These are phyloP conservation scores for Mus spretus DNA, from an alignment of 2,797 vertebrate genomes.

Conservation along the genomic window DNA sequence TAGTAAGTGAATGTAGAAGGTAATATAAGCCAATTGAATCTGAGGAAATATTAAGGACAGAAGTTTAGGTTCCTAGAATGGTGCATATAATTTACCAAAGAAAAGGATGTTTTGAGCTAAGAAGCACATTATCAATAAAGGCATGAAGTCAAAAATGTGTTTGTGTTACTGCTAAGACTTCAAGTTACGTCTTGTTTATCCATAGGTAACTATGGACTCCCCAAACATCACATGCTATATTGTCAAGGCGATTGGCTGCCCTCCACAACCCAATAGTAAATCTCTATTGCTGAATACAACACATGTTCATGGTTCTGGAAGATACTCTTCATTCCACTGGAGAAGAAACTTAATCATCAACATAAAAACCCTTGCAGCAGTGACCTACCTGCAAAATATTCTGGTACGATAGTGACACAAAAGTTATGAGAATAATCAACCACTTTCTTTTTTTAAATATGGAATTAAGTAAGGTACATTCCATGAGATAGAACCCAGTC, in stretches of 20 bases:
- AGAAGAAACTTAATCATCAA: background rate
- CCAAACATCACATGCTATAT: background rate
- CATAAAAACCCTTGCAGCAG: background rate
- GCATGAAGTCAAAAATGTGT: background rate
- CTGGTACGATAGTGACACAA: too few species aligned
- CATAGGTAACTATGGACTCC: background rate
- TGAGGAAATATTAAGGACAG: background rate
- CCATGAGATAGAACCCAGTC: background rate
- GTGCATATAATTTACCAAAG: background rate
- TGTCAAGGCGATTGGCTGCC: background rate
- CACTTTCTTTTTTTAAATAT: background rate
- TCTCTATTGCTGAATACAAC: background rate
- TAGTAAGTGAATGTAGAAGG: background rate
- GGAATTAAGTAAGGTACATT: too few species aligned
- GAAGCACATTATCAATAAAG: background rate
- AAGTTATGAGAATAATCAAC: background rate
- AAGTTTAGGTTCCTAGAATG: constrained; percentile 13
- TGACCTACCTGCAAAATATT: background rate
- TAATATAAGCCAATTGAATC: background rate
- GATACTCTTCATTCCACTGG: background rate
- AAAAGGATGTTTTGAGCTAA: constrained; percentile 9
- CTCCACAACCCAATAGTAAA: background rate
- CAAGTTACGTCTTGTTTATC: background rate
- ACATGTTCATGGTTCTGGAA: background rate
- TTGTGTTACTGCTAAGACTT: background rate